These are phyloP conservation scores for Neuroscelio doddi DNA, from an alignment of 2,888 invertebrate genomes.

Conservation along the genomic window DNA sequence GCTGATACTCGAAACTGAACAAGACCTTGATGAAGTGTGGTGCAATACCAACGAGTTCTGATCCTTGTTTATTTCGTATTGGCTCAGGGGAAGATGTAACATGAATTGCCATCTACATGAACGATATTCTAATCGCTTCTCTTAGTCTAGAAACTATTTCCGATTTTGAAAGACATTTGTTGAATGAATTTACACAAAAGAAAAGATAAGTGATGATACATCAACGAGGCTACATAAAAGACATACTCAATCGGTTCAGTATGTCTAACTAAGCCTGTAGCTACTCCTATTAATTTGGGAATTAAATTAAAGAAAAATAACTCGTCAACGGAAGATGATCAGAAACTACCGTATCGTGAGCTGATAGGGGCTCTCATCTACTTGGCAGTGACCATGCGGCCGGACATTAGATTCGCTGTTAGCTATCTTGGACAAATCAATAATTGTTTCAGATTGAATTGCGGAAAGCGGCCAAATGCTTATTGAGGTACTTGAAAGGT, in stretches of 20 bases:
- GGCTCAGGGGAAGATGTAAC: conserved; percentile 23
- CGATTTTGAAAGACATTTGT: conserved; percentile 43
- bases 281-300: conserved; percentile 10
- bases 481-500: conserved; percentile 12
- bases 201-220: conserved; percentile 10
- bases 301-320: not conserved
- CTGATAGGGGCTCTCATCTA: conserved; percentile 30
- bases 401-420: too few relatives aligned
- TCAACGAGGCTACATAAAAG: conserved; percentile 48
- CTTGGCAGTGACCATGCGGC: conserved; percentile 9
- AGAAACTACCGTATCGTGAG: too few relatives aligned
- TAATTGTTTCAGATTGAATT: not conserved
- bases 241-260: conserved; percentile 3
- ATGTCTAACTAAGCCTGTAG: conserved; percentile 21
- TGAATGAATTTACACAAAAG: conserved; percentile 44
- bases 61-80: conserved; percentile 24
- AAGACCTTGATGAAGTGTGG: conserved; percentile 4
- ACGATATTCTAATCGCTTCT: conserved; percentile 28
- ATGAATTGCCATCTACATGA: conserved; percentile 40
- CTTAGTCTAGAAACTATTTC: conserved; percentile 44
- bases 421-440: not conserved
- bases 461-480: conserved; percentile 6
- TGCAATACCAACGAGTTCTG: conserved; percentile 4
- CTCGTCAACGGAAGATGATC: not conserved
- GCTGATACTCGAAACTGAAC: conserved; percentile 10